Percentiles rank a stretch among this genome's conserved stretches.
phyloP scores from a whole-genome alignment of 2,888 invertebrate genomes.

The Muscina levida region DNA sequence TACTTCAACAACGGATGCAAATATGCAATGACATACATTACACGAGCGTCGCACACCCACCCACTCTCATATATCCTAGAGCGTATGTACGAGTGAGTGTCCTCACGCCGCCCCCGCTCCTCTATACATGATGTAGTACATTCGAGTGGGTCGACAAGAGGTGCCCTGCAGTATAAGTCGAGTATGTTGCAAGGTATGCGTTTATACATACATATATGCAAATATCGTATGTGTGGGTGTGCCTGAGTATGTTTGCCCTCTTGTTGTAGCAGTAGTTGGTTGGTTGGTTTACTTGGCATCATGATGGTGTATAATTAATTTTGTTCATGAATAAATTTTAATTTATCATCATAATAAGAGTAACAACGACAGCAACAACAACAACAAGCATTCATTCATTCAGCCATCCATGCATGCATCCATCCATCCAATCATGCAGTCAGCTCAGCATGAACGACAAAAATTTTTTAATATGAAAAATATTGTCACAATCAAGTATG shows the following conservation, averaged over 20 bases:
- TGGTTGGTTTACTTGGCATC: slow-evolving; percentile 53
- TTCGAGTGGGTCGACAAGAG: too few species aligned
- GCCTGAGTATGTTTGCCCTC: background rate
- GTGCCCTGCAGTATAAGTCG: too few species aligned
- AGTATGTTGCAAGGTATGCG: too few species aligned
- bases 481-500: slow-evolving; percentile 60
- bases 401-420: slow-evolving; percentile 50
- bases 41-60: background rate
- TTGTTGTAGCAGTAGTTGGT: too few species aligned
- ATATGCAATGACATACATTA: slow-evolving; percentile 52
- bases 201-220: background rate
- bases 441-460: background rate
- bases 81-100: too few species aligned
- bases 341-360: slow-evolving; percentile 70
- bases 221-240: too few species aligned
- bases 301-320: slow-evolving; percentile 72
- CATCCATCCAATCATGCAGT: slow-evolving; percentile 52
- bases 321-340: slow-evolving; percentile 75
- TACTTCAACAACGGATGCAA: slow-evolving; percentile 50
- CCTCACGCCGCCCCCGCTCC: too few species aligned
- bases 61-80: background rate
- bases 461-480: slow-evolving; percentile 48
- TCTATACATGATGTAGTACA: too few species aligned
- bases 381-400: slow-evolving; percentile 26
- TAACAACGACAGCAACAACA: slow-evolving; percentile 37